Base-by-base conservation (phyloP, 2,888 invertebrate genomes). In the Melinaea menophilus region DNA sequence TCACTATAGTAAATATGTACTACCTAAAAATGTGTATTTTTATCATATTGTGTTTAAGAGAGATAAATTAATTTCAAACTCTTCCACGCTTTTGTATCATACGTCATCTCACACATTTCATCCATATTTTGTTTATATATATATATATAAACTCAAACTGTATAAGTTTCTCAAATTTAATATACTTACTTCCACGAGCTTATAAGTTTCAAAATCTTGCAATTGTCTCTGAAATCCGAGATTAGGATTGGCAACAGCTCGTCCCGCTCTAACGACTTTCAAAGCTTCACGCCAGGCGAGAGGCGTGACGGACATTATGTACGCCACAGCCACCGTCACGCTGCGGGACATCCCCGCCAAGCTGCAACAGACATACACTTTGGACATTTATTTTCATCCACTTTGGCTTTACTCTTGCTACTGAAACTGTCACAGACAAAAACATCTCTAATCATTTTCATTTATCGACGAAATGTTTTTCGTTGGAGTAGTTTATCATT, bases 271-370 rank as follows among this genome's bases (percentile, higher is more conserved):
- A 58, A 99, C 97, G 67, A 98, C 97, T 88, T 98, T 97, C 67
- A 98, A 89, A 1, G 98, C 95, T 78, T 98, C 98, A 74, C 97
- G 95, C 97, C 98, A 98, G 63, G 93, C 95, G 58, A 98, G 92
- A 68, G 94, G 92, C 37, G 98, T 98, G 67, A 96, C 96, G 56
- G 97, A 95, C 98, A 99, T 98, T 70, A 99, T 95, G 89, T 99
- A 99, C 51, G 98, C 98, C 63, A 98, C 97, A 0, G 97, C 96
- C 61, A 99, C 96, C 0, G 99, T 98, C 71, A 98, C 98, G 78
- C 98, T 98, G 33, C 99, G 94, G 1, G 98, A 98, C 95, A 99
- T 98, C 41, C 99, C 99, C 31, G 98, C 99, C 79, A 99, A 90
- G 85, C 97, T 97, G 89, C 58, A 76, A 55, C 59, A 59, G 57